These are phyloP conservation scores for Seriola aureovittata DNA, from an alignment of 2,113 vertebrate species.

Conservation along the genomic window DNA sequence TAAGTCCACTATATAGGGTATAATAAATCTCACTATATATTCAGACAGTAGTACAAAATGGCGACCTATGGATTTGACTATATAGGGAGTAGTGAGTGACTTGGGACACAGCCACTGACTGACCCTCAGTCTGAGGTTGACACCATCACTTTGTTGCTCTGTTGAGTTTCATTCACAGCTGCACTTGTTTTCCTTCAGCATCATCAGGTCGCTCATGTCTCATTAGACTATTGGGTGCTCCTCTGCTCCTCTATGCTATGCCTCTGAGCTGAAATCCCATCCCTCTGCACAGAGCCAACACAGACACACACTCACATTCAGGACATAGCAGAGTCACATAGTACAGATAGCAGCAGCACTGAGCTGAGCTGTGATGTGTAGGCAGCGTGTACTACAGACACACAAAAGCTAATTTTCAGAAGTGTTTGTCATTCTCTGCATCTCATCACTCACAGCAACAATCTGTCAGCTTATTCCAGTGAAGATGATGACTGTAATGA, in stretches of 20 bases:
- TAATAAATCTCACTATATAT: too few species aligned
- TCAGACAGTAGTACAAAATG: too few species aligned
- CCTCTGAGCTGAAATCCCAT: conserved; percentile 42
- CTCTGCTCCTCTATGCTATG: conserved; percentile 26
- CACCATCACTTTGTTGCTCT: neutral
- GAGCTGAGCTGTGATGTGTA: neutral
- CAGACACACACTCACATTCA: conserved; percentile 42
- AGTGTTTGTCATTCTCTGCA: conserved; percentile 17
- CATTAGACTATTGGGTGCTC: conserved; percentile 10
- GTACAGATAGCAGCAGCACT: conserved; percentile 29
- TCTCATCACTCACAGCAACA: neutral
- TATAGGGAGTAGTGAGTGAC: too few species aligned
- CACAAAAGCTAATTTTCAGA: conserved; percentile 8
- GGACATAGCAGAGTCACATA: conserved; percentile 50
- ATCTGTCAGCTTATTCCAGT: conserved; percentile 11
- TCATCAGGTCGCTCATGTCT: neutral
- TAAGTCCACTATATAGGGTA: too few species aligned
- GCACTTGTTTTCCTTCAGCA: conserved; percentile 1
- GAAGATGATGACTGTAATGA: neutral
- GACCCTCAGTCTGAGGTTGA: neutral
- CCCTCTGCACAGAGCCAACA: conserved; percentile 4
- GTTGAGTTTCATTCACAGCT: conserved; percentile 1
- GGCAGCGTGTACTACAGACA: neutral
- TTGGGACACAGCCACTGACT: neutral
- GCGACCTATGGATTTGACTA: too few species aligned